Percentiles rank a stretch among this genome's conserved stretches.
Conservation (phyloP, 2,888 invertebrate species). For the Erannis defoliaria region DNA sequence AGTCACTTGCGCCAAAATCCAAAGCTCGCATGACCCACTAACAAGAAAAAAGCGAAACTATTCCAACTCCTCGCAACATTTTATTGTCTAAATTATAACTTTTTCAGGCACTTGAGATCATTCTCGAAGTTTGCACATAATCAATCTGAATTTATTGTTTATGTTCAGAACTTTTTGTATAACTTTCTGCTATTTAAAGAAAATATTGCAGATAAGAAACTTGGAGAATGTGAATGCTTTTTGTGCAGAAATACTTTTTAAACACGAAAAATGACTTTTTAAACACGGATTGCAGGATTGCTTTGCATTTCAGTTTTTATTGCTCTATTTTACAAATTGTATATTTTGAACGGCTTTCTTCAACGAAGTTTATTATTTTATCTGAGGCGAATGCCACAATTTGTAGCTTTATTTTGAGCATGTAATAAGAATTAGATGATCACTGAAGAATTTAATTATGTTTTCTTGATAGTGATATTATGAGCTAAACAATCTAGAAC, state of each 20-base stretch:
- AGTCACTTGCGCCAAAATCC: slow-evolving; percentile 42
- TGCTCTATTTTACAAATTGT: background rate
- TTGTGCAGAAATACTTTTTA: slow-evolving; percentile 15
- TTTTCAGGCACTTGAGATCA: slow-evolving; percentile 41
- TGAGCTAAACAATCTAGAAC: slow-evolving; percentile 26
- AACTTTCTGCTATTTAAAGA: slow-evolving; percentile 21
- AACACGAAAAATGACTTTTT: slow-evolving; percentile 19
- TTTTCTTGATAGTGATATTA: slow-evolving; percentile 16
- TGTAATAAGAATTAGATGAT: background rate
- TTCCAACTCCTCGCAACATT: slow-evolving; percentile 46
- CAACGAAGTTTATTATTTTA: background rate
- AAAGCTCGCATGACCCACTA: slow-evolving; percentile 55
- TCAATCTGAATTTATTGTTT: slow-evolving; percentile 42
- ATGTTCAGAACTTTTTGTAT: slow-evolving; percentile 17
- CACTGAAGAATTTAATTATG: slow-evolving; percentile 13
- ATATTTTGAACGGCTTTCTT: background rate
- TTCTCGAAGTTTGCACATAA: slow-evolving; percentile 41
- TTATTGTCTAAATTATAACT: slow-evolving; percentile 43
- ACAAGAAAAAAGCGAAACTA: slow-evolving; percentile 55
- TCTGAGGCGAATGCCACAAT: background rate
- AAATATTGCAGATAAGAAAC: slow-evolving; percentile 19
- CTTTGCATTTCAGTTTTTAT: slow-evolving; percentile 8
- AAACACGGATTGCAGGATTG: slow-evolving; percentile 9
- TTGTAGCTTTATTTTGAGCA: background rate
- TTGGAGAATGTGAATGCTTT: slow-evolving; percentile 17